Conservation (phyloP, 2,113 vertebrate species). For the Spermophilus dauricus region DNA sequence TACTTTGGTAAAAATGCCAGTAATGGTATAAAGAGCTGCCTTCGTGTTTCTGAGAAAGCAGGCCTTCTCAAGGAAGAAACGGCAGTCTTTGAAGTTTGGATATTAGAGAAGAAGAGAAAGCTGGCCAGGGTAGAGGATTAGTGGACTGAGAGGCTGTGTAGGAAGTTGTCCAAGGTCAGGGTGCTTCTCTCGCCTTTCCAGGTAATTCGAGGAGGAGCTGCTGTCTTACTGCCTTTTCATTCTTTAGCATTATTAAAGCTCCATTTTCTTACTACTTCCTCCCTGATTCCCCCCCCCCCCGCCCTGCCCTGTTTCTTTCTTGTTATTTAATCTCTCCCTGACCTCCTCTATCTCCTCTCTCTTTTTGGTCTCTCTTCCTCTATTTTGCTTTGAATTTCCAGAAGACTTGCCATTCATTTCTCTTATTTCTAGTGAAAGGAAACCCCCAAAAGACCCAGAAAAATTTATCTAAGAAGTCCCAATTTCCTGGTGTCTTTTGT, state of each 20-base stretch:
- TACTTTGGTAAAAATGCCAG: slow-evolving; percentile 4
- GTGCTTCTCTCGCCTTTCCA: not conserved
- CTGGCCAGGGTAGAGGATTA: fast-evolving
- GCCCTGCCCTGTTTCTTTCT: not conserved
- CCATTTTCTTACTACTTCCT: not conserved
- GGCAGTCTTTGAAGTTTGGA: not conserved
- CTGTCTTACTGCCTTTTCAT: not conserved
- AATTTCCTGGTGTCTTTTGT: slow-evolving; percentile 52
- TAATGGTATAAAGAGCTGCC: not conserved
- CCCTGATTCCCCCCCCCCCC: no score
- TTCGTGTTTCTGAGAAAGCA: not conserved
- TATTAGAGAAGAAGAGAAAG: not conserved
- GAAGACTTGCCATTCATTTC: slow-evolving; percentile 4
- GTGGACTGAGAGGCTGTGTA: fast-evolving
- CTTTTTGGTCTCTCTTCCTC: fast-evolving
- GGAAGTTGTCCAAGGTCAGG: fast-evolving
- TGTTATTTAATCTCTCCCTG: not conserved
- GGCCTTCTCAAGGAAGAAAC: not conserved
- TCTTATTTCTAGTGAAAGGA: slow-evolving; percentile 54
- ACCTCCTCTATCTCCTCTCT: fast-evolving
- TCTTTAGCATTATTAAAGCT: not conserved
- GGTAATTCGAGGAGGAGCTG: not conserved
- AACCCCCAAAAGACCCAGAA: not conserved
- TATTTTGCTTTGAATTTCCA: not conserved
- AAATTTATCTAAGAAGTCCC: slow-evolving; percentile 56